Conservation (phyloP, 2,797 vertebrate genomes). For the Pangasius mekongensis region DNA sequence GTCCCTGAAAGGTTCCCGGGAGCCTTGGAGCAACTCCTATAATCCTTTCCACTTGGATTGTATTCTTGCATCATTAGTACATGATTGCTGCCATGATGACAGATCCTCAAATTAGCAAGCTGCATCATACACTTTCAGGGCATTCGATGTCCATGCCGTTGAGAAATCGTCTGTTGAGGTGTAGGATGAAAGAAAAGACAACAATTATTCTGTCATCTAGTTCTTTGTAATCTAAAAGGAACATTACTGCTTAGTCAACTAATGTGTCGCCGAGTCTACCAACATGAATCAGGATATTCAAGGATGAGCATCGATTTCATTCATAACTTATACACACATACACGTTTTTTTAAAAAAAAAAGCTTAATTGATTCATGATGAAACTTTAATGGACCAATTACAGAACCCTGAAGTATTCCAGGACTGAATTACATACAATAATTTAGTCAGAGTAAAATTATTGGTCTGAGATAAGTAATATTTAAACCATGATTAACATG, state of each 20-base stretch:
- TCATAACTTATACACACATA: not conserved
- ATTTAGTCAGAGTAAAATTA: not conserved
- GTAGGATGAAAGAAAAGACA: not conserved
- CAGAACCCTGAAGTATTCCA: conserved; percentile 13
- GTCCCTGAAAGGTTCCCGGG: not conserved
- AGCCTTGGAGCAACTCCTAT: not conserved
- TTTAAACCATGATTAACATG: not conserved
- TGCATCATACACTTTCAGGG: not conserved
- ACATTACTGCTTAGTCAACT: not conserved
- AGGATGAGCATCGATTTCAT: not conserved
- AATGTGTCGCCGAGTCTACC: not conserved
- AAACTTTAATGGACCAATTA: not conserved
- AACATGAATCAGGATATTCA: not conserved
- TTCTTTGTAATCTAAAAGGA: not conserved
- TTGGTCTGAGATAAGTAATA: not conserved
- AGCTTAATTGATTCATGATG: not conserved
- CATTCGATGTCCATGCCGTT: not conserved
- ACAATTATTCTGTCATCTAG: not conserved
- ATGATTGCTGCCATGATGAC: not conserved
- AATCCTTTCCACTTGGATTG: not conserved
- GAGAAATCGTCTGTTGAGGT: not conserved
- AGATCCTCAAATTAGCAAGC: not conserved
- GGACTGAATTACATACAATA: not conserved
- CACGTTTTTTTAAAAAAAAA: not conserved
- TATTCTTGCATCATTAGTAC: not conserved